Conservation (phyloP, 92 coral and sea anemone genomes). For the Zoanthus solanderi region DNA sequence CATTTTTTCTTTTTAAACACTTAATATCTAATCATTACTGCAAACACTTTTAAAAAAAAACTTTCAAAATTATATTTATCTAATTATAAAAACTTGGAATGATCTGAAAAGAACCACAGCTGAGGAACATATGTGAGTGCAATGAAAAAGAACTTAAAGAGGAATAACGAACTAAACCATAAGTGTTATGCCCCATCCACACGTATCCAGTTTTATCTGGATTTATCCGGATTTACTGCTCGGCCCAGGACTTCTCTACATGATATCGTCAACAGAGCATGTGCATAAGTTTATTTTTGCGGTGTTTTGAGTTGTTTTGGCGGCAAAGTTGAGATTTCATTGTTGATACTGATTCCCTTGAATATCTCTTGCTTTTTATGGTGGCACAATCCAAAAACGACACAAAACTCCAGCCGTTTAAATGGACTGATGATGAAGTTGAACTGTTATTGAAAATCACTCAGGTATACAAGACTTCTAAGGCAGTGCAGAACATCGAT, state of each 20-base stretch:
- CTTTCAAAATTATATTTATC: no score
- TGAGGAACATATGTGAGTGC: no score
- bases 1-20: no score
- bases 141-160: no score
- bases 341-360: conserved; percentile 18
- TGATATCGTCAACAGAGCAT: conserved; percentile 51
- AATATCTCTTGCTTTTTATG: conserved; percentile 4
- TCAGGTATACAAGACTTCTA: background rate
- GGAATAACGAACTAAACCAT: no score
- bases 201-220: conserved; percentile 42
- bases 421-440: background rate
- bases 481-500: background rate
- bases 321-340: conserved; percentile 29
- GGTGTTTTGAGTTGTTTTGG: conserved; percentile 26
- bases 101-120: no score
- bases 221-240: conserved; percentile 51
- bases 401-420: conserved; percentile 5
- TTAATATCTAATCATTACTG: no score
- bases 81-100: no score
- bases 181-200: background rate
- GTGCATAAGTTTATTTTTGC: conserved; percentile 42
- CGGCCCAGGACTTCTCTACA: conserved; percentile 55
- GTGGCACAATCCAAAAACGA: conserved; percentile 13
- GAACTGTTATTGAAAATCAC: background rate
- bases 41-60: no score